Conservation (phyloP, 2,113 vertebrate genomes). For the Coryphaenoides rupestris region DNA sequence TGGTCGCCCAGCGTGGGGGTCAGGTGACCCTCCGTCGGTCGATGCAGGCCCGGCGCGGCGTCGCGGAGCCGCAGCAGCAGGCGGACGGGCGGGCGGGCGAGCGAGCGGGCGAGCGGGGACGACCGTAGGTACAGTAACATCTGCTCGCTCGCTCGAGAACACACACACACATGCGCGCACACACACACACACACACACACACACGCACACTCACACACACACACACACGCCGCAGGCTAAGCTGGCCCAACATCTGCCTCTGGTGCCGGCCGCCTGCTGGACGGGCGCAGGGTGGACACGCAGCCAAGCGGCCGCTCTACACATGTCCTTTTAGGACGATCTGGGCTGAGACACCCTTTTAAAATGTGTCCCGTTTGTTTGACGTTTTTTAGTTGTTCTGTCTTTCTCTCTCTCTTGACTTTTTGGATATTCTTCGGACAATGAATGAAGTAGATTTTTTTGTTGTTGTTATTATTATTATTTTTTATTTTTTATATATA, state of each 20-base stretch:
- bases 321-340: slow-evolving; percentile 67
- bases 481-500: too few species aligned
- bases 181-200: too few species aligned
- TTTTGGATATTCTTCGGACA: too few species aligned
- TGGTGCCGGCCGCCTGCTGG: slow-evolving; percentile 55
- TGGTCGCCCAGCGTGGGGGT: slow-evolving; percentile 45
- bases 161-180: too few species aligned
- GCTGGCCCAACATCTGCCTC: slow-evolving; percentile 72
- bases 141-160: slow-evolving; percentile 69
- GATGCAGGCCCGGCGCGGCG: slow-evolving; percentile 52
- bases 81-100: too few species aligned
- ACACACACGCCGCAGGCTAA: slow-evolving; percentile 64
- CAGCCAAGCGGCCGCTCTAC: slow-evolving; percentile 19
- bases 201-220: too few species aligned
- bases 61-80: slow-evolving; percentile 48
- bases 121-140: slow-evolving; percentile 71
- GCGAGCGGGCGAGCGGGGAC: slow-evolving; percentile 59
- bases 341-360: too few species aligned
- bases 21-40: slow-evolving; percentile 56
- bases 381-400: too few species aligned
- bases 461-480: too few species aligned
- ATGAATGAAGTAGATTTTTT: too few species aligned
- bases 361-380: too few species aligned
- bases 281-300: slow-evolving; percentile 16
- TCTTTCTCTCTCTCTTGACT: too few species aligned